Base-by-base conservation (phyloP, 1,140 invertebrate genomes). In the Ceratosolen solmsi region DNA sequence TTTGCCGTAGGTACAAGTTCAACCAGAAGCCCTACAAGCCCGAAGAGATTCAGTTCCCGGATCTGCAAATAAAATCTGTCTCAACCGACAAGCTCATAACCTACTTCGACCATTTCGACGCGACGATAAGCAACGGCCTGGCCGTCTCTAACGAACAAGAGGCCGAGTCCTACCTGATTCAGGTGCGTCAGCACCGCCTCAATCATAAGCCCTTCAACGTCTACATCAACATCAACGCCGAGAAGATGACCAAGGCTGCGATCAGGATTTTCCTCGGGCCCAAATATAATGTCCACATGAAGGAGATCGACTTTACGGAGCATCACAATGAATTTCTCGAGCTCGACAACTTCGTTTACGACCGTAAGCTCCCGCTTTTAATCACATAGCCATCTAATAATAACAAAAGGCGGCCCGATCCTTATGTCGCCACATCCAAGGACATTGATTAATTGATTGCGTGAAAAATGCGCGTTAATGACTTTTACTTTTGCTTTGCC, bases 221-320 rank as follows among this genome's bases (percentile, higher is more conserved):
- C 80, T 93, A 92, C 80, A 89, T 94, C 78, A 90, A 92, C 71
- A 90, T 95, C 70, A 92, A 92, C 80, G 93, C 93, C 82, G 93
- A 94, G 0, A 92, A 93, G 83, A 85, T 90, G 2, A 86, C 84
- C 15, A 92, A 94, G 70, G 94, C 91, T 1, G 88, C 92, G 54
- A 89, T 96, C 46, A 93, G 94, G 65, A 88, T 95, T 27, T 96
- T 95, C 92, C 85, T 96, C 51, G 95, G 94, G 58, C 95, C 95
- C 3, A 95, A 95, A 87, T 94, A 94, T 84, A 93, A 95, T 80
- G 90, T 92, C 77, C 89, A 93, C 80, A 38, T n/a, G n/a, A 91
- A 92, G 60, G 70, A 87, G 3, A 83, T 93, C 3, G 85, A 92
- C 49, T 87, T 93, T 22, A 85, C 86, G 49, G 89, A 94, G 8